Conservation (phyloP, 2,113 vertebrate genomes). For the Caloenas nicobarica region DNA sequence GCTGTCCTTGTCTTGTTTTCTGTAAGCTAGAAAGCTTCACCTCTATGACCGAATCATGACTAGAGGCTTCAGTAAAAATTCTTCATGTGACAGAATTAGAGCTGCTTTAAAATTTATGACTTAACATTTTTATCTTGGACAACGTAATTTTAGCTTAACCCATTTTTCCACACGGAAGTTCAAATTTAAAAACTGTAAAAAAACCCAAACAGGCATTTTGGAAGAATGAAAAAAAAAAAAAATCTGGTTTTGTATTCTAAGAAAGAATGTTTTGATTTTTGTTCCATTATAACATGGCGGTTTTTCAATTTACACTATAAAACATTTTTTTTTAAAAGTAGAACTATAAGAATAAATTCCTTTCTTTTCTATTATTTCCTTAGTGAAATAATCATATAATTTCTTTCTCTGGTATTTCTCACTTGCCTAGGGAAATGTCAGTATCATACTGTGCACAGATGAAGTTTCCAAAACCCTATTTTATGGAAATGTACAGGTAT, state of each 20-base stretch:
- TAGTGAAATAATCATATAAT: not conserved
- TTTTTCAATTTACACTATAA: not conserved
- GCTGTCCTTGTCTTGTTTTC: not conserved
- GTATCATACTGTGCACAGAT: fast-evolving
- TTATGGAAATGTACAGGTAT: not conserved
- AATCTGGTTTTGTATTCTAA: not conserved
- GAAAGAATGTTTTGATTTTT: not conserved
- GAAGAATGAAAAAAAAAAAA: not conserved
- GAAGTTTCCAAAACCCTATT: not conserved
- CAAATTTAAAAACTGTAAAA: not conserved
- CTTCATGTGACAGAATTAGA: not conserved
- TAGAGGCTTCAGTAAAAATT: not conserved
- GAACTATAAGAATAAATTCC: not conserved
- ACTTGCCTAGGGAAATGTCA: not conserved
- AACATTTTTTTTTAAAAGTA: not conserved
- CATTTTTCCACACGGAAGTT: not conserved
- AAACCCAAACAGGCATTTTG: not conserved
- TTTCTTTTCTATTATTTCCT: not conserved
- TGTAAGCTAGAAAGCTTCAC: not conserved
- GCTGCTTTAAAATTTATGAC: not conserved
- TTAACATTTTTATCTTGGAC: not conserved
- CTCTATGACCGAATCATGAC: not conserved
- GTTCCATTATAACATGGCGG: not conserved
- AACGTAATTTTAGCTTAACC: not conserved
- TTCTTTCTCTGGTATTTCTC: not conserved